Percentiles rank a stretch among this genome's conserved stretches.
phyloP scores from a whole-genome alignment of 2,797 vertebrate genomes.

The Leptoclinus maculatus region DNA sequence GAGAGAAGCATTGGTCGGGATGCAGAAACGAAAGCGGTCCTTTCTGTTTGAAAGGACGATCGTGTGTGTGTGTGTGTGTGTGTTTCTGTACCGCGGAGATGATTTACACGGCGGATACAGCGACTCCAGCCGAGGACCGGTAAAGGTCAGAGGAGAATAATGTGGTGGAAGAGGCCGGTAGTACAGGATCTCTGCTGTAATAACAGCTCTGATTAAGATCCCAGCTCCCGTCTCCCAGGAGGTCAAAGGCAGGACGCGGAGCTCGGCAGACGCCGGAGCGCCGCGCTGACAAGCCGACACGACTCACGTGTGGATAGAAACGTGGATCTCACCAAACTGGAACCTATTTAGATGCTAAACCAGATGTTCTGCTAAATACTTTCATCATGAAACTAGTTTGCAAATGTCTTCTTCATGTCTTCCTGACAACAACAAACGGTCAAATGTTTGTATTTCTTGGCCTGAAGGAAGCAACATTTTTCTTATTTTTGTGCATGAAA shows the following conservation, averaged over 20 bases:
- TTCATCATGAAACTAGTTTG: background rate
- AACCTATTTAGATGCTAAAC: background rate
- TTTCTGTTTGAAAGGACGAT: slow-evolving; percentile 37
- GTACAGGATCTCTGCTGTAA: slow-evolving; percentile 74
- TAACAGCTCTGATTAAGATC: slow-evolving; percentile 80
- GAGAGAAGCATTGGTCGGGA: slow-evolving; percentile 40
- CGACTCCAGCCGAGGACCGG: slow-evolving; percentile 57
- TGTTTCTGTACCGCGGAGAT: slow-evolving; percentile 30
- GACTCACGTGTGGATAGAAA: slow-evolving; percentile 10
- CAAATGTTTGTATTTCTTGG: background rate
- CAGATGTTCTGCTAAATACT: background rate
- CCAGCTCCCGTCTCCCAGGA: slow-evolving; percentile 47
- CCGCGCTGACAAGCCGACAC: background rate
- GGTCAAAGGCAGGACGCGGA: slow-evolving; percentile 71
- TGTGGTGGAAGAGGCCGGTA: slow-evolving; percentile 64
- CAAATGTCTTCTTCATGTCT: background rate
- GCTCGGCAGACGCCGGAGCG: too few species aligned
- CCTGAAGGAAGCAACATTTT: background rate
- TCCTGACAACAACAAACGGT: background rate
- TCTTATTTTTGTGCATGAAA: background rate
- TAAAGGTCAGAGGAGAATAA: slow-evolving; percentile 83
- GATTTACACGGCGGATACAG: slow-evolving; percentile 75
- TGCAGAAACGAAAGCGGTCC: slow-evolving; percentile 51
- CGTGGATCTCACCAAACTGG: background rate
- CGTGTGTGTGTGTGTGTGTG: slow-evolving; percentile 27